phyloP scores from a whole-genome alignment of 2,888 invertebrate species.

The Sinelater perroti region DNA sequence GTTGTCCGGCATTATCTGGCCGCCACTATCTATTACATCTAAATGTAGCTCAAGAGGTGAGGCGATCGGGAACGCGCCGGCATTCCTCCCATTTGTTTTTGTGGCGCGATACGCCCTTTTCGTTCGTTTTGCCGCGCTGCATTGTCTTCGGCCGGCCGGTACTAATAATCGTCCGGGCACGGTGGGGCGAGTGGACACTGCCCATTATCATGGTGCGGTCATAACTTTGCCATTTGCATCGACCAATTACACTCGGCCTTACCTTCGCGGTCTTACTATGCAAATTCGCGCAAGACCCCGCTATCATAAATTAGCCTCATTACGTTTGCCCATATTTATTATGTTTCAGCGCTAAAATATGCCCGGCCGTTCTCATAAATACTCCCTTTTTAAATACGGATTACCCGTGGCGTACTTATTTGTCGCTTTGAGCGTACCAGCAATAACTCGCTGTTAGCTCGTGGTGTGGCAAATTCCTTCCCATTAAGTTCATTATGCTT shows the following conservation, averaged over 20 bases:
- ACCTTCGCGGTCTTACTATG: constrained; percentile 45
- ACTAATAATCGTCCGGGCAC: constrained; percentile 30
- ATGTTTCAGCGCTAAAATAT: constrained; percentile 49
- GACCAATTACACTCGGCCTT: constrained; percentile 46
- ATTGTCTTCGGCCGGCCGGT: constrained; percentile 32
- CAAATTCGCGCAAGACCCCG: constrained; percentile 47
- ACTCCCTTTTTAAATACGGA: constrained; percentile 34
- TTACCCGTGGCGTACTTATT: constrained; percentile 33
- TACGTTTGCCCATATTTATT: constrained; percentile 52
- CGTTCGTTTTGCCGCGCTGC: not conserved
- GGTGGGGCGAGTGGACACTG: constrained; percentile 37
- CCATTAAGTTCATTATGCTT: constrained; percentile 27
- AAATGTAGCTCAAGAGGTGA: constrained; percentile 28
- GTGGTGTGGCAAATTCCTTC: constrained; percentile 25
- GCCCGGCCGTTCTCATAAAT: constrained; percentile 42
- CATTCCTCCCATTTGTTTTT: constrained; percentile 13
- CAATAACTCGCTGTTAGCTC: constrained; percentile 27
- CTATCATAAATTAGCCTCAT: constrained; percentile 55
- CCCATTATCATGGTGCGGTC: constrained; percentile 45
- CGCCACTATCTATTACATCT: constrained; percentile 31
- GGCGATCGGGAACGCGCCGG: constrained; percentile 6
- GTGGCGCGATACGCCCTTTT: not conserved
- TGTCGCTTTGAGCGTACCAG: constrained; percentile 27
- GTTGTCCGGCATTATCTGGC: constrained; percentile 31
- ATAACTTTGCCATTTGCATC: constrained; percentile 44